phyloP scores from a whole-genome alignment of 2,888 invertebrate species.

The Cephus pulcher region DNA sequence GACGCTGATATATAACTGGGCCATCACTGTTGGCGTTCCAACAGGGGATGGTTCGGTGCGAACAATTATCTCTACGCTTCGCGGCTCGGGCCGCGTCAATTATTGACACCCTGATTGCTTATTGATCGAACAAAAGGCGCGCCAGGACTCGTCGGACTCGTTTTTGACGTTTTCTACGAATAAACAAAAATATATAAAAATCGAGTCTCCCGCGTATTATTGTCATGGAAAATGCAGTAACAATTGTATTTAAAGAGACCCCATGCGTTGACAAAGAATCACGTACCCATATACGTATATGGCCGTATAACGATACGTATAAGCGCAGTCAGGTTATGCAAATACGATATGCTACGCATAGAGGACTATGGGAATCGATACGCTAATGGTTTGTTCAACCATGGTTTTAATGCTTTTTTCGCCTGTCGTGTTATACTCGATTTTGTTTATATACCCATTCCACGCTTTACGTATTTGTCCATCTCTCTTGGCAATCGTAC shows the following conservation, averaged over 20 bases:
- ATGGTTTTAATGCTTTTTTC: not conserved
- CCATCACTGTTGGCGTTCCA: not conserved
- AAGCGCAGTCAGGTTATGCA: not conserved
- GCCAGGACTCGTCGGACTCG: not conserved
- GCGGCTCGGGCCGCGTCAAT: conserved; percentile 22
- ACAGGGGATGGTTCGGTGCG: not conserved
- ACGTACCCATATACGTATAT: not conserved
- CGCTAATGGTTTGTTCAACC: not conserved
- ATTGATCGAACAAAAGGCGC: conserved; percentile 22
- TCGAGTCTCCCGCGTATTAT: not conserved
- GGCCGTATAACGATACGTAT: not conserved
- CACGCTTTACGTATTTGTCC: not conserved
- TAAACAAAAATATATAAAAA: not conserved
- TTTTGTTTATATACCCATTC: not conserved
- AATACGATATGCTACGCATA: not conserved
- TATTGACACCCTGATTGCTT: conserved; percentile 35
- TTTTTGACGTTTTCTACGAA: not conserved
- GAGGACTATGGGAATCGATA: not conserved
- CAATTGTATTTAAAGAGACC: not conserved
- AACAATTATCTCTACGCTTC: conserved; percentile 3
- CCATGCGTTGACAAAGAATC: not conserved
- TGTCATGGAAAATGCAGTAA: not conserved
- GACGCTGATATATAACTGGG: not conserved
- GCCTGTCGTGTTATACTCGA: not conserved
- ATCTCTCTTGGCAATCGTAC: not conserved